A percentile compares a stretch with the other conserved stretches of the same genome.
These are phyloP conservation scores for Prionace glauca DNA, from an alignment of 2,797 vertebrate genomes.

Conservation along the genomic window DNA sequence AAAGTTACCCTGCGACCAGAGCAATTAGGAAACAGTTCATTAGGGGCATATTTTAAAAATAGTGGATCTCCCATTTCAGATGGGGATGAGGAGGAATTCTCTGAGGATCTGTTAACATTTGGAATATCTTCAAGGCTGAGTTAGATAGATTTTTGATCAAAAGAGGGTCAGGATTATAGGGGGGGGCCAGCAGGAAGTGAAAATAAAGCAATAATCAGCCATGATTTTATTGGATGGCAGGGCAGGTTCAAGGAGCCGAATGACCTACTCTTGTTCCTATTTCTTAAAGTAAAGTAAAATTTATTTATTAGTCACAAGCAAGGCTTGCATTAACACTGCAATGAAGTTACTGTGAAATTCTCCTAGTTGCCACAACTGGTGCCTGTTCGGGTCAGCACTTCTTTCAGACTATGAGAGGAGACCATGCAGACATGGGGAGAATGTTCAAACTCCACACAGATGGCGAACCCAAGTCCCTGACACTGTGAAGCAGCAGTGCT, in stretches of 20 bases:
- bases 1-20: conserved; percentile 84
- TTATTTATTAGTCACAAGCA: too few relatives aligned
- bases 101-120: not conserved
- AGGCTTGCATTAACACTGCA: too few relatives aligned
- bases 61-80: not conserved
- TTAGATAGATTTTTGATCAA: not conserved
- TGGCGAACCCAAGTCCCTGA: too few relatives aligned
- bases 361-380: too few relatives aligned
- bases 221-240: not conserved
- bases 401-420: too few relatives aligned
- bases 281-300: not conserved
- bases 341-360: too few relatives aligned
- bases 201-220: not conserved
- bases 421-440: too few relatives aligned
- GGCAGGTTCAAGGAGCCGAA: not conserved
- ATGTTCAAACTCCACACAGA: too few relatives aligned
- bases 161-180: not conserved
- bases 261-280: not conserved
- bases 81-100: not conserved
- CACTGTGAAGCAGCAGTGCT: too few relatives aligned
- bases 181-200: too few relatives aligned
- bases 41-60: not conserved
- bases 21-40: not conserved
- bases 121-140: not conserved
- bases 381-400: too few relatives aligned